Percentiles rank a stretch among this genome's conserved stretches.
phyloP scores from a whole-genome alignment of 2,797 vertebrate species.

The Apogon hyalosoma region DNA sequence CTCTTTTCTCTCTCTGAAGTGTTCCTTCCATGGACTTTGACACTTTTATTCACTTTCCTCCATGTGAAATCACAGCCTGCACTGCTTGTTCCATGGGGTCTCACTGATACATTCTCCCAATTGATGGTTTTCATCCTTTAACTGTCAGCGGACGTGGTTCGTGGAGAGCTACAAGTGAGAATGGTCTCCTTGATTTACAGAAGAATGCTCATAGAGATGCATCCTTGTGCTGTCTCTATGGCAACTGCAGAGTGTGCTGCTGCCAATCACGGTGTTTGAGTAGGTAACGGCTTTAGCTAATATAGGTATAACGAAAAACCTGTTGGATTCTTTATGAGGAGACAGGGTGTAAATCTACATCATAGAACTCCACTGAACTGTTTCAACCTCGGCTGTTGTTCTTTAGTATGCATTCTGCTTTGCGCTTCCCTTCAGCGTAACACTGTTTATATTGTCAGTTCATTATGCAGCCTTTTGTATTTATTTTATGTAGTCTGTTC shows the following conservation, averaged over 20 bases:
- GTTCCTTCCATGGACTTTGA: constrained; percentile 2
- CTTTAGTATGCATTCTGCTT: background rate
- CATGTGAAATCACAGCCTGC: background rate
- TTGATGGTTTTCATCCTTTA: background rate
- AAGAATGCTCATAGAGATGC: constrained; percentile 2
- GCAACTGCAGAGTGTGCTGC: constrained; percentile 41
- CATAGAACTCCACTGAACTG: background rate
- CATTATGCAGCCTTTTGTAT: constrained; percentile 2
- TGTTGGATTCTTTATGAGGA: too few relatives aligned
- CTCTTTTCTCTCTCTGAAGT: constrained; percentile 7
- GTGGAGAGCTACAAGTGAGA: background rate
- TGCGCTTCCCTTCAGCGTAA: background rate
- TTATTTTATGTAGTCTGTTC: background rate
- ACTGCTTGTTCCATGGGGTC: background rate
- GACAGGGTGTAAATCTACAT: background rate
- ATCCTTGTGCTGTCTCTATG: constrained; percentile 40
- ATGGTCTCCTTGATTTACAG: background rate
- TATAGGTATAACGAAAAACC: background rate
- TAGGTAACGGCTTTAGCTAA: constrained; percentile 14
- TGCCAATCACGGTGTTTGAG: constrained; percentile 29
- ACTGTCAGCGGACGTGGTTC: constrained; percentile 1
- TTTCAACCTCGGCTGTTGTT: background rate
- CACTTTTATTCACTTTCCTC: background rate
- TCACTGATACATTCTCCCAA: background rate
- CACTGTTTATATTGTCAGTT: constrained; percentile 12